These are phyloP conservation scores for Abscondita cerata DNA, from an alignment of 2,888 invertebrate species.

Conservation along the genomic window DNA sequence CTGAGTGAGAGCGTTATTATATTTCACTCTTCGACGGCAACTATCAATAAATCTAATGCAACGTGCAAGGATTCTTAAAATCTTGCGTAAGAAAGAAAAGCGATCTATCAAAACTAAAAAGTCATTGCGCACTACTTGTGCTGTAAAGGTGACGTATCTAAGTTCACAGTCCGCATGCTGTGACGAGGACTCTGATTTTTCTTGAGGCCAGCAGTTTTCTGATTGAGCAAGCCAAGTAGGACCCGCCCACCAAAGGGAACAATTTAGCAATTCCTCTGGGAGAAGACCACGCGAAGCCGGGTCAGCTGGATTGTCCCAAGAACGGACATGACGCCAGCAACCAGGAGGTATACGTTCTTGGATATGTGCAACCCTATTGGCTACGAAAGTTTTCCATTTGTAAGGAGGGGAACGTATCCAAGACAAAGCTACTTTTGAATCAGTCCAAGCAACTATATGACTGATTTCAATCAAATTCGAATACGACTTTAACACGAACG, in stretches of 20 bases:
- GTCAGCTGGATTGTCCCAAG: too few species aligned
- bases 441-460: background rate
- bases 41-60: slow-evolving; percentile 13
- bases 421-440: background rate
- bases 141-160: background rate
- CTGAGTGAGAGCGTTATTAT: background rate
- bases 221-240: too few species aligned
- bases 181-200: background rate
- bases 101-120: background rate
- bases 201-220: too few species aligned
- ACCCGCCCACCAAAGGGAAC: slow-evolving; percentile 9
- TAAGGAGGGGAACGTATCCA: background rate
- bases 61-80: too few species aligned
- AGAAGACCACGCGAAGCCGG: too few species aligned
- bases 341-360: too few species aligned
- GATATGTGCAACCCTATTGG: too few species aligned
- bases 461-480: background rate
- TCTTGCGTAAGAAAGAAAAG: too few species aligned
- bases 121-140: slow-evolving; percentile 14
- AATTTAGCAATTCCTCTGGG: too few species aligned
- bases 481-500: background rate
- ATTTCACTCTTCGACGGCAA: background rate
- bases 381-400: too few species aligned
- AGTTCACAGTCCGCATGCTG: too few species aligned
- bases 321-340: too few species aligned